phyloP scores from a whole-genome alignment of 2,888 invertebrate species.

The Catotricha subobsoleta region DNA sequence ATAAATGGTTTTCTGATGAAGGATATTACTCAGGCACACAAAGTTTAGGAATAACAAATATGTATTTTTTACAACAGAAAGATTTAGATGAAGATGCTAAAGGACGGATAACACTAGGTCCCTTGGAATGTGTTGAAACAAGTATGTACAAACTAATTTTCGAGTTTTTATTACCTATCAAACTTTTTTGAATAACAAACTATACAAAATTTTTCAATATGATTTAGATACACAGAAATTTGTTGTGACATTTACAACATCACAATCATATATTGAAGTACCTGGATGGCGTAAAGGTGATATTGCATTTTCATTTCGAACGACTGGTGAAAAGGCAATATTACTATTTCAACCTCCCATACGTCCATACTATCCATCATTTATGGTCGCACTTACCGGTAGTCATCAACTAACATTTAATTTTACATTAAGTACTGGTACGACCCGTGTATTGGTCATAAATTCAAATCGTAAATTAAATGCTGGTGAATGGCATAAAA shows the following conservation, averaged over 20 bases:
- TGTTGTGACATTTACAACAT: slow-evolving; percentile 85
- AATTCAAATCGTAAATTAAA: slow-evolving; percentile 67
- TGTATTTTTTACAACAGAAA: slow-evolving; percentile 77
- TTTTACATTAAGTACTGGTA: slow-evolving; percentile 71
- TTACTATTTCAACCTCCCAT: slow-evolving; percentile 81
- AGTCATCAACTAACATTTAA: slow-evolving; percentile 78
- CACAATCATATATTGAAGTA: slow-evolving; percentile 81
- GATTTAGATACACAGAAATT: slow-evolving; percentile 73
- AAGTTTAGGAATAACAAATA: slow-evolving; percentile 75
- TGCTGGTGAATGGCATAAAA: slow-evolving; percentile 90
- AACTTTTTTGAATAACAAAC: too few species aligned
- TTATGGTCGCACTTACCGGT: slow-evolving; percentile 77
- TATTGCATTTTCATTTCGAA: slow-evolving; percentile 81
- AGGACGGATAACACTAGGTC: slow-evolving; percentile 75
- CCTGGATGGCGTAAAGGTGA: slow-evolving; percentile 88
- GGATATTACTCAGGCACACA: slow-evolving; percentile 63
- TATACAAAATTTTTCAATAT: background rate
- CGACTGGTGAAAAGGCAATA: slow-evolving; percentile 78
- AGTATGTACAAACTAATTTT: slow-evolving; percentile 39
- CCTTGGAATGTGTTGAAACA: slow-evolving; percentile 85
- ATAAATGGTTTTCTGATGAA: slow-evolving; percentile 78
- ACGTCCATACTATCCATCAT: slow-evolving; percentile 72
- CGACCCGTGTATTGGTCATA: slow-evolving; percentile 63
- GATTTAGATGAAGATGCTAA: slow-evolving; percentile 66
- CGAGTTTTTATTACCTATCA: background rate